Conservation (phyloP, 2,113 vertebrate species). For the Fregetta grallaria region DNA sequence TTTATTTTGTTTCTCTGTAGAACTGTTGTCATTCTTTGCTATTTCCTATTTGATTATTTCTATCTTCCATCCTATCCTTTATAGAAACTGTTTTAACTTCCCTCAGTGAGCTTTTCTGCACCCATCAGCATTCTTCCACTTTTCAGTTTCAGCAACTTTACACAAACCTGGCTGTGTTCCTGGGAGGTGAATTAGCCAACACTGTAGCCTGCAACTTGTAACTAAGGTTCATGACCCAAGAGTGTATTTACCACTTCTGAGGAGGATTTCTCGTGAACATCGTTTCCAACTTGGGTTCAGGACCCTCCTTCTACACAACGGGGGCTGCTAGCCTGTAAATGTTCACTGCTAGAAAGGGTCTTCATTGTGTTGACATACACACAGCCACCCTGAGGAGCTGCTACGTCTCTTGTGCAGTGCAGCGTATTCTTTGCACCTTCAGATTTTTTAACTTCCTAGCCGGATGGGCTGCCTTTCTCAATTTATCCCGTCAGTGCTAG, state of each 20-base stretch:
- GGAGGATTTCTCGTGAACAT: neutral
- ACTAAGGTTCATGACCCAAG: neutral
- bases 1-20: neutral
- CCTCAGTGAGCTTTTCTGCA: neutral
- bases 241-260: neutral
- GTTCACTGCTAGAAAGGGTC: neutral
- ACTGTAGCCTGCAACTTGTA: neutral
- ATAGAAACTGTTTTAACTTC: neutral
- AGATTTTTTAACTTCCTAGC: neutral
- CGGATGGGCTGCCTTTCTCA: neutral
- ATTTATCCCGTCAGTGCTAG: neutral
- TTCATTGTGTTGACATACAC: neutral
- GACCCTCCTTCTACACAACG: neutral
- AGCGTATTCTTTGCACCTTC: fast-evolving
- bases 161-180: neutral
- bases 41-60: neutral
- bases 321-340: neutral
- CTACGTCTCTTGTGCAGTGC: neutral
- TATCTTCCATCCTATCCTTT: neutral
- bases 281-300: neutral
- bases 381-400: neutral
- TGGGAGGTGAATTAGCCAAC: neutral
- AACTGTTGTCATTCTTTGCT: neutral
- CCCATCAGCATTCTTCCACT: neutral
- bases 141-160: neutral